These are phyloP conservation scores for Hyles lineata DNA, from an alignment of 2,888 invertebrate genomes.

Conservation along the genomic window DNA sequence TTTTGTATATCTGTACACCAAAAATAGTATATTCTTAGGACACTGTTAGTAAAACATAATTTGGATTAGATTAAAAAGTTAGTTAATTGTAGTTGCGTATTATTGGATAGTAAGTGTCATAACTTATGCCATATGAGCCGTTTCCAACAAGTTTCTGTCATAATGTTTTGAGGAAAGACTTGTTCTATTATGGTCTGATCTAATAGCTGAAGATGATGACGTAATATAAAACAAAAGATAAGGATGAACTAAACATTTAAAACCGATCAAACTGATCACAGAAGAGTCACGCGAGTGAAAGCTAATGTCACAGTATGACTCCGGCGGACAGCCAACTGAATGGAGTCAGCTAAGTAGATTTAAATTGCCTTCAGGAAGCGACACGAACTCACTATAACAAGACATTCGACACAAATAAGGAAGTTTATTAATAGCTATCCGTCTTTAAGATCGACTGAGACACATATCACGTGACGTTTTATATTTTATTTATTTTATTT, in stretches of 20 bases:
- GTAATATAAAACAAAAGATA: not conserved
- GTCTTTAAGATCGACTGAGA: not conserved
- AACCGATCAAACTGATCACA: constrained; percentile 34
- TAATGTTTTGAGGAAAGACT: too few relatives aligned
- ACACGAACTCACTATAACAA: not conserved
- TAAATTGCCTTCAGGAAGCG: constrained; percentile 18
- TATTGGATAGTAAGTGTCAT: too few relatives aligned
- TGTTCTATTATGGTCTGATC: too few relatives aligned
- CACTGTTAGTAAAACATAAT: too few relatives aligned
- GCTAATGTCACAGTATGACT: constrained; percentile 49
- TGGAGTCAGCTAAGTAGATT: constrained; percentile 32
- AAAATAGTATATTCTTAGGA: too few relatives aligned
- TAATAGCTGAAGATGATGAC: too few relatives aligned
- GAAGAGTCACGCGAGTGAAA: constrained; percentile 57
- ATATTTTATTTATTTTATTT: too few relatives aligned
- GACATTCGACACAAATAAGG: constrained; percentile 16
- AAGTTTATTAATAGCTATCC: not conserved
- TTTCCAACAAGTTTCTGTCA: too few relatives aligned
- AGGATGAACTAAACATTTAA: constrained; percentile 19
- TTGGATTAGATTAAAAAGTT: too few relatives aligned
- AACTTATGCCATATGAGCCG: too few relatives aligned
- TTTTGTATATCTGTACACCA: not conserved
- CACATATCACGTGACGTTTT: not conserved
- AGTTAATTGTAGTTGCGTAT: too few relatives aligned
- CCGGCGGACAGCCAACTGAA: constrained; percentile 31